Percentiles rank a stretch among this genome's conserved stretches.
These are phyloP conservation scores for Coenonympha arcania DNA, from an alignment of 2,888 invertebrate genomes.

Conservation along the genomic window DNA sequence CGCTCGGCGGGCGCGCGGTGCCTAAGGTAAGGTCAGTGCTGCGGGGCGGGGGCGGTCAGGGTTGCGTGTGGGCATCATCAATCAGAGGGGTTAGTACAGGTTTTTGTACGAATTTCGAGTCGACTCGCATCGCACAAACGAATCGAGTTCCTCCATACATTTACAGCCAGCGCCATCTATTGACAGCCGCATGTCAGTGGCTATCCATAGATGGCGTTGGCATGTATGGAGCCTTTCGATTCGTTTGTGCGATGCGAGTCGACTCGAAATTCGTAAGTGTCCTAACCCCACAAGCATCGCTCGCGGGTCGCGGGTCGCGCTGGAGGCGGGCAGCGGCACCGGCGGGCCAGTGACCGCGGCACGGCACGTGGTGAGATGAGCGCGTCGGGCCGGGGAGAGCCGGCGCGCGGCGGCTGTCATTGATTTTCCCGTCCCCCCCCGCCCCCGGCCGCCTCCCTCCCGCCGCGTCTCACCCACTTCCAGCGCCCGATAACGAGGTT, in stretches of 20 bases:
- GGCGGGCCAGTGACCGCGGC: constrained; percentile 70
- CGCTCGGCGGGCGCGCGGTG: constrained; percentile 10
- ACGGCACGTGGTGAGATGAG: constrained; percentile 73
- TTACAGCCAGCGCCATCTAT: too few relatives aligned
- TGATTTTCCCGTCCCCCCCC: constrained; percentile 70
- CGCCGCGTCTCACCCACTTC: constrained; percentile 74
- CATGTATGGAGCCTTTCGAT: too few relatives aligned
- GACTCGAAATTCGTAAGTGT: too few relatives aligned
- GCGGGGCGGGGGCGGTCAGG: constrained; percentile 24
- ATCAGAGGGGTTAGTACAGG: too few relatives aligned
- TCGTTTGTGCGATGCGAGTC: too few relatives aligned
- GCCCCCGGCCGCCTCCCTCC: constrained; percentile 55
- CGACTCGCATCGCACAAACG: too few relatives aligned
- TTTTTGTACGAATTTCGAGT: too few relatives aligned
- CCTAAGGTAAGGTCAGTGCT: constrained; percentile 29
- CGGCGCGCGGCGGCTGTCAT: constrained; percentile 74
- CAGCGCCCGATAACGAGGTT: constrained; percentile 75
- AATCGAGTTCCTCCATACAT: too few relatives aligned
- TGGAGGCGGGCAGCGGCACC: constrained; percentile 35
- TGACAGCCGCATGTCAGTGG: too few relatives aligned
- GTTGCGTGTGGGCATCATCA: constrained; percentile 25
- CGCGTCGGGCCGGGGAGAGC: constrained; percentile 69
- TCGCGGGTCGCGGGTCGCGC: constrained; percentile 29
- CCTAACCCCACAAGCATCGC: too few relatives aligned
- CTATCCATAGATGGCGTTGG: too few relatives aligned